These are phyloP conservation scores for Limnephilus lunatus DNA, from an alignment of 2,888 invertebrate genomes.

Conservation along the genomic window DNA sequence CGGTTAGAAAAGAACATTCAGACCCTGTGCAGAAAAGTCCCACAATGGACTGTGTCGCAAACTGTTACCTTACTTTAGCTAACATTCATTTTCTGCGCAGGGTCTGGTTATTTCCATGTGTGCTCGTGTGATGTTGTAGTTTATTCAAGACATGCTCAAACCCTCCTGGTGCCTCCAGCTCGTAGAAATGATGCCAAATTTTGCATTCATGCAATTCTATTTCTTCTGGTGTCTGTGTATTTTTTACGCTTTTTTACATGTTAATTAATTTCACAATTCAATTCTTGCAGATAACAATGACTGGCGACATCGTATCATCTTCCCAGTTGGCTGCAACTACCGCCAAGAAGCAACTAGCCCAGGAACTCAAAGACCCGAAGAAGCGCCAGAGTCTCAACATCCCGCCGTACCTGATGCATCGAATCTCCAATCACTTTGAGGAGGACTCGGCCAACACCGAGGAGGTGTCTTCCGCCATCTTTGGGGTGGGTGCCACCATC, in stretches of 20 bases:
- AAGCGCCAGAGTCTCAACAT: slow-evolving; percentile 39
- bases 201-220: no score
- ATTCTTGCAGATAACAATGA: slow-evolving; percentile 78
- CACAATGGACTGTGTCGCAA: no score
- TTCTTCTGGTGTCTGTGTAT: no score
- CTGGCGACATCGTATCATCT: slow-evolving; percentile 86
- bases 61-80: no score
- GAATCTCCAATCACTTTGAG: slow-evolving; percentile 37
- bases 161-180: no score
- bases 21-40: no score
- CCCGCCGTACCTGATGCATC: slow-evolving; percentile 57
- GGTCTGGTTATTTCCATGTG: no score
- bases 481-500: slow-evolving; percentile 80
- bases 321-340: slow-evolving; percentile 77
- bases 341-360: slow-evolving; percentile 77
- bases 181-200: no score
- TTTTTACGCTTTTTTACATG: neutral
- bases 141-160: no score
- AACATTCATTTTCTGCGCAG: no score
- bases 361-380: slow-evolving; percentile 67
- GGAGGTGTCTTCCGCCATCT: slow-evolving; percentile 68
- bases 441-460: slow-evolving; percentile 67
- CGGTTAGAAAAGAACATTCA: no score
- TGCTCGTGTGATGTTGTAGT: no score
- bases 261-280: neutral